Evolutionary conservation across 2,888 invertebrate species (phyloP), one percentile per base, ranked within the genome.

Genomic region (Cepaea hortensis): DNA sequence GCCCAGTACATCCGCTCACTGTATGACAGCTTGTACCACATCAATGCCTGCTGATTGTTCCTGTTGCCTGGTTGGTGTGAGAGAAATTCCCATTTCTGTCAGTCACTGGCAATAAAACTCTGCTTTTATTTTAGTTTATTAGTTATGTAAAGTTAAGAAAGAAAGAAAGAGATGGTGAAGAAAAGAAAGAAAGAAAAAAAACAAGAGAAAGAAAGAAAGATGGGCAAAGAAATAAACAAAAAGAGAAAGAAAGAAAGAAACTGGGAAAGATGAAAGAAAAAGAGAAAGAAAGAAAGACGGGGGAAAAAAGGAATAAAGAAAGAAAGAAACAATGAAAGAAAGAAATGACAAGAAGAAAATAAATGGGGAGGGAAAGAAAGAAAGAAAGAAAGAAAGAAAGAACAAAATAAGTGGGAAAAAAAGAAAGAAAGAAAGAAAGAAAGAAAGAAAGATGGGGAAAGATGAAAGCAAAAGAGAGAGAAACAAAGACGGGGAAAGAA

Each of bases 11-110:
- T 48, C 15, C 85, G 62, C 46, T 85, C 85, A 46, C 77, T 68
- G 68, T 85, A 85, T 13, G 85, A 77, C 50, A 79, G 70, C 48
- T 35, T 85, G 79, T 85, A 85, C 85, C 85, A 85, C 50, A 46
- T 85, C 6, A 85, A 1, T 11, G 85, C 85, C 50, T 55, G 35
- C 11, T n/a, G 70, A 18, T 55, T 7, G 55, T 85, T 70, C 23
- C 23, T 77, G 76, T 85, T 85, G 46, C 85, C 85, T 85, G 70
- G 23, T 65, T 23, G 70, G 0, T 6, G 23, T n/a, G 7, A 15
- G 35, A 75, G 35, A 35, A 23, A 13, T 13, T 6, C 35, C 35
- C 35, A 55, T 55, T 6, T 55, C 55, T 11, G 11, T 55, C 55
- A 55, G 55, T 9, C 6, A 55, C 55, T 55, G 55, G 11, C 11